Percentiles rank a stretch among this genome's conserved stretches.
These are phyloP conservation scores for Clarias pachynema DNA, from an alignment of 2,797 vertebrate genomes.

Conservation along the genomic window DNA sequence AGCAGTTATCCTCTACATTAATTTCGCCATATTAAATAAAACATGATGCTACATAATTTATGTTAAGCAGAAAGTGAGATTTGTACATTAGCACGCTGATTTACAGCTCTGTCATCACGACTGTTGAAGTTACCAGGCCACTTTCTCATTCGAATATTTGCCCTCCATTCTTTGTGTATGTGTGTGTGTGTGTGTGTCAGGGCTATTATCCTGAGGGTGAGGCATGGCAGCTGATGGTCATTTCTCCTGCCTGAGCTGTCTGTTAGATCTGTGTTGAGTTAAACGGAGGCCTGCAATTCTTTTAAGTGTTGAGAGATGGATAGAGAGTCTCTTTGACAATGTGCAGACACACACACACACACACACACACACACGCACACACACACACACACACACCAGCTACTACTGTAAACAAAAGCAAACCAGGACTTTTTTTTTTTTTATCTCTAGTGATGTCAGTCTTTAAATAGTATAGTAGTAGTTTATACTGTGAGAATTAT, in stretches of 20 bases:
- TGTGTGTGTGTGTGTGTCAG: slow-evolving; percentile 44
- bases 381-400: slow-evolving; percentile 29
- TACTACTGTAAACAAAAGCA: slow-evolving; percentile 48
- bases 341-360: slow-evolving; percentile 30
- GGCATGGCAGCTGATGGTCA: slow-evolving; percentile 43
- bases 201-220: slow-evolving; percentile 44
- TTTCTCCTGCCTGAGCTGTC: slow-evolving; percentile 41
- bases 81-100: not conserved
- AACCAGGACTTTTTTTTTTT: not conserved
- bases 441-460: not conserved
- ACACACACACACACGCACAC: slow-evolving; percentile 26
- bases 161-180: not conserved
- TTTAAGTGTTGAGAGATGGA: slow-evolving; percentile 72
- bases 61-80: slow-evolving; percentile 7
- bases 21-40: not conserved
- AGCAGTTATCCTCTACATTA: not conserved
- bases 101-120: slow-evolving; percentile 25
- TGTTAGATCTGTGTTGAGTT: slow-evolving; percentile 41
- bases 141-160: slow-evolving; percentile 31
- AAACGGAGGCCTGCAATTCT: slow-evolving; percentile 47
- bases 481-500: not conserved
- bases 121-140: not conserved
- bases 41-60: not conserved
- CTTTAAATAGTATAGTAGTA: not conserved
- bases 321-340: slow-evolving; percentile 43